These are phyloP conservation scores for Cyphomyrus plagiostoma DNA, from an alignment of 2,113 vertebrate genomes.

Conservation along the genomic window DNA sequence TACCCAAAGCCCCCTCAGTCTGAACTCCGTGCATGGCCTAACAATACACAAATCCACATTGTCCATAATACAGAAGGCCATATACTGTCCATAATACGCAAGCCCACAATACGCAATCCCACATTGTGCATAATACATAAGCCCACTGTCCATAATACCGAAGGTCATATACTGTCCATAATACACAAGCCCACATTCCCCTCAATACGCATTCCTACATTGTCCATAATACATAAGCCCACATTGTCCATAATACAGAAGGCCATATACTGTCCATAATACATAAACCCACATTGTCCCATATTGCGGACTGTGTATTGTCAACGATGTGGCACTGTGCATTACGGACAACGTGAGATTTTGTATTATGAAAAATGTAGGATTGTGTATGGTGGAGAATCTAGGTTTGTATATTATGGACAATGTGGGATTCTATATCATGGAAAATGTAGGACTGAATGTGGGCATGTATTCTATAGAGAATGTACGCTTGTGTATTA, in stretches of 20 bases:
- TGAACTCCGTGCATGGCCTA: background rate
- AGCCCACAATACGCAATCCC: background rate
- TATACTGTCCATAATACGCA: background rate
- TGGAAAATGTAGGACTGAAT: background rate
- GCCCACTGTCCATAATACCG: no score
- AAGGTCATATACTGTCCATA: no score
- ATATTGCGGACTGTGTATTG: background rate
- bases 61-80: background rate
- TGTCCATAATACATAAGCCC: no score
- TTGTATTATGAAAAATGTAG: background rate
- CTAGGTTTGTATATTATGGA: background rate
- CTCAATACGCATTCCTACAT: no score
- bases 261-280: background rate
- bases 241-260: no score
- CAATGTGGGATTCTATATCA: no score
- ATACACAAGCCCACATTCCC: no score
- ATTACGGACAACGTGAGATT: background rate
- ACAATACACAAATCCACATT: background rate
- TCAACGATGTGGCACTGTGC: background rate
- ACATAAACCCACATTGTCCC: background rate
- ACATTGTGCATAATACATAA: no score
- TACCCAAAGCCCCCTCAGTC: background rate
- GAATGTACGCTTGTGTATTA: no score
- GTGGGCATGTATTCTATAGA: background rate
- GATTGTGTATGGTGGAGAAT: background rate